phyloP scores from a whole-genome alignment of 2,113 vertebrate species.

The Calyptommatus sinebrachiatus region DNA sequence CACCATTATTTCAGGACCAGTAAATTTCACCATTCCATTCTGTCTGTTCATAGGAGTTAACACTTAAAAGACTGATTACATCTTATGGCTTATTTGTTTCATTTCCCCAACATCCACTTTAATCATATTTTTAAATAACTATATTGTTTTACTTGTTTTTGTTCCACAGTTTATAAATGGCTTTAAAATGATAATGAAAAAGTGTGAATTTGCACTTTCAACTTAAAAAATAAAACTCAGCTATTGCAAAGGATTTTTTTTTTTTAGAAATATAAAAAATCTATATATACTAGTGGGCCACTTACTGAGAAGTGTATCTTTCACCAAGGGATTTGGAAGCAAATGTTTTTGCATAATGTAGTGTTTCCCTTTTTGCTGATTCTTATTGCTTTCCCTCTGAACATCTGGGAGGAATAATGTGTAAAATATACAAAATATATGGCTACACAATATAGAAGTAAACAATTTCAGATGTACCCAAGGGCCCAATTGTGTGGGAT shows the following conservation, averaged over 20 bases:
- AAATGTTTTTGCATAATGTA: not conserved
- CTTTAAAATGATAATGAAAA: not conserved
- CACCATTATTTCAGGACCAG: not conserved
- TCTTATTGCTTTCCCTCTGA: conserved; percentile 22
- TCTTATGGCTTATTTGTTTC: too few species aligned
- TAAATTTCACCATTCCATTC: conserved; percentile 5
- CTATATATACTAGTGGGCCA: not conserved
- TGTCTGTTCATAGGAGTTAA: not conserved
- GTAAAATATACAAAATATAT: not conserved
- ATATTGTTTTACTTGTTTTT: too few species aligned
- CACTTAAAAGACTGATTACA: not conserved
- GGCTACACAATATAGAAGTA: not conserved
- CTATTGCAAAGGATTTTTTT: not conserved
- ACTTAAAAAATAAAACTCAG: conserved; percentile 1
- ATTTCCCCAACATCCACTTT: too few species aligned
- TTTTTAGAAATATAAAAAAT: not conserved
- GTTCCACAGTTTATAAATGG: too few species aligned
- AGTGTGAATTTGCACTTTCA: not conserved
- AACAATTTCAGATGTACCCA: not conserved
- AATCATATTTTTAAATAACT: too few species aligned
- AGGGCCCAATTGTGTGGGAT: too few species aligned
- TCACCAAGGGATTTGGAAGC: not conserved
- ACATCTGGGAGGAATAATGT: not conserved
- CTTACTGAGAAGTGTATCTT: not conserved
- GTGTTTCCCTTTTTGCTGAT: not conserved